Conservation (phyloP, 2,888 invertebrate genomes). For the Camponotus fellah region DNA sequence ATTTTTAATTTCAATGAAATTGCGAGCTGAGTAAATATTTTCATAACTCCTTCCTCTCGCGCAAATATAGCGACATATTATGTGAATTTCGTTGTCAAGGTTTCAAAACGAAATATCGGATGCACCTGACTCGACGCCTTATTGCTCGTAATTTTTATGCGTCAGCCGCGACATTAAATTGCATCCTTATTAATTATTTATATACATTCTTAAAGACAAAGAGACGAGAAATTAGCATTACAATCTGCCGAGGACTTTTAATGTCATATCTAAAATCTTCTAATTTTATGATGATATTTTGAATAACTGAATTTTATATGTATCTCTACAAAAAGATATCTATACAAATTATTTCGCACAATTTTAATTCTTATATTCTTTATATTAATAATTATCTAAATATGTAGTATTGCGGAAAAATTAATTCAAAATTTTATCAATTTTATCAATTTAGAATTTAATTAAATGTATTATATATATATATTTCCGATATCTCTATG, state of each 20-base stretch:
- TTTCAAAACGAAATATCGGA: constrained; percentile 31
- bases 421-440: not conserved
- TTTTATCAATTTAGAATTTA: not conserved
- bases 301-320: not conserved
- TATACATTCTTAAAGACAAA: constrained; percentile 54
- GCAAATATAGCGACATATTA: not conserved
- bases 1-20: not conserved
- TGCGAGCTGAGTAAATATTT: not conserved
- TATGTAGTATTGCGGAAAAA: not conserved
- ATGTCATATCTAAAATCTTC: constrained; percentile 15
- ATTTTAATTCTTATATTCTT: not conserved
- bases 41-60: constrained; percentile 1
- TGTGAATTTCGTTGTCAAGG: constrained; percentile 10
- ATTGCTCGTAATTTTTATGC: constrained; percentile 5
- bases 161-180: constrained; percentile 44
- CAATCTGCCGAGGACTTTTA: not conserved
- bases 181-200: constrained; percentile 67
- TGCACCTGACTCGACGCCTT: constrained; percentile 20
- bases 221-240: constrained; percentile 55
- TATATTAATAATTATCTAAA: not conserved
- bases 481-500: not conserved
- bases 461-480: not conserved
- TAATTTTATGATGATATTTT: not conserved
- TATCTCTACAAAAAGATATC: not conserved
- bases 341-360: not conserved